A percentile compares a stretch with the other conserved stretches of the same genome.
These are phyloP conservation scores for Diloba caeruleocephala DNA, from an alignment of 2,888 invertebrate species.

Conservation along the genomic window DNA sequence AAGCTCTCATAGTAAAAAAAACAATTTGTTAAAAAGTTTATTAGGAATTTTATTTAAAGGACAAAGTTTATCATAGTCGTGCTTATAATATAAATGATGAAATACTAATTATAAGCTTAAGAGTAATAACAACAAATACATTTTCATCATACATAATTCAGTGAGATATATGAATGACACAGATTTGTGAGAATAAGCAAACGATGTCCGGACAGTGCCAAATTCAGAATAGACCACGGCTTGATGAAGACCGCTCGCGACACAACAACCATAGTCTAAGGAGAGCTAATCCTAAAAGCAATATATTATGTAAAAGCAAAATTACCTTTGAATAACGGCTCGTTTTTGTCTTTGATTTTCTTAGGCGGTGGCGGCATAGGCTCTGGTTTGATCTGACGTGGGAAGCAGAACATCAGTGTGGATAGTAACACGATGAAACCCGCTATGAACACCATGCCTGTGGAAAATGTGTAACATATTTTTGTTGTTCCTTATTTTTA, in stretches of 20 bases:
- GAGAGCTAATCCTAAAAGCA: too few relatives aligned
- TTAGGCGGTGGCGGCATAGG: conserved; percentile 74
- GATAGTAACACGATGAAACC: conserved; percentile 95
- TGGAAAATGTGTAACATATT: conserved; percentile 52
- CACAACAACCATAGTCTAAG: background rate
- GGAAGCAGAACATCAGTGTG: conserved; percentile 97
- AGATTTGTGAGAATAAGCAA: too few relatives aligned
- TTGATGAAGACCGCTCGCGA: too few relatives aligned
- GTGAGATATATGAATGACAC: too few relatives aligned
- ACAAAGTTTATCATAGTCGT: conserved; percentile 21
- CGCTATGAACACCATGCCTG: conserved; percentile 95
- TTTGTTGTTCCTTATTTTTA: background rate
- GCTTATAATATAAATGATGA: conserved; percentile 9
- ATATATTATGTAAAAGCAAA: too few relatives aligned
- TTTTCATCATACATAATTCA: too few relatives aligned
- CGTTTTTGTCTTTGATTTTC: conserved; percentile 74
- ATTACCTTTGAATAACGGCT: conserved; percentile 91
- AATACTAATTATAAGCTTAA: conserved; percentile 17
- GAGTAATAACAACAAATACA: too few relatives aligned
- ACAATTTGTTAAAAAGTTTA: conserved; percentile 28
- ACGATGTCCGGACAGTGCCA: too few relatives aligned
- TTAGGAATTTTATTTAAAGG: conserved; percentile 17
- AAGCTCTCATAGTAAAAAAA: conserved; percentile 20
- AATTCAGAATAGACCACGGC: too few relatives aligned
- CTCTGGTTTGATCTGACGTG: conserved; percentile 91